Evolutionary conservation across 2,113 vertebrate species (phyloP).

Genomic region (Propithecus coquereli): DNA sequence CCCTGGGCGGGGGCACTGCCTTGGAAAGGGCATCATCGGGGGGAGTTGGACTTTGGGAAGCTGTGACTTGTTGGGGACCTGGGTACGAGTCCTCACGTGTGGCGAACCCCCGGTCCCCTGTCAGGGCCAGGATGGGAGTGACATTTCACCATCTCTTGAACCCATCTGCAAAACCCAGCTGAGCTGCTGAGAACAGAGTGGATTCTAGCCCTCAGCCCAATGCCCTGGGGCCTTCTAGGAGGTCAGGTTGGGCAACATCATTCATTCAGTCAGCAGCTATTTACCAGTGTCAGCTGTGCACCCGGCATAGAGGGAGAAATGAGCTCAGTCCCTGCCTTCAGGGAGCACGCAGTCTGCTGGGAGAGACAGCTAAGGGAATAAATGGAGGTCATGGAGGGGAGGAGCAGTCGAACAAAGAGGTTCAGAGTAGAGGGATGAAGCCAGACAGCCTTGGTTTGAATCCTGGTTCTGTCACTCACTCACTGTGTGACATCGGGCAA

Average conservation of each 20-base stretch:
- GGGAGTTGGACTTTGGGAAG: background rate
- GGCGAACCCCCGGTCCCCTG: background rate
- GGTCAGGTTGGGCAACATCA: background rate
- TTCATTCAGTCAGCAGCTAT: background rate
- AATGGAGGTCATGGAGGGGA: background rate
- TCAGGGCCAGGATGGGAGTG: background rate
- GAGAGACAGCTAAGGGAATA: background rate
- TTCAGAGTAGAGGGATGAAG: background rate
- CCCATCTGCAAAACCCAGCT: background rate
- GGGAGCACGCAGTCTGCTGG: background rate
- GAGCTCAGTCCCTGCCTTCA: background rate
- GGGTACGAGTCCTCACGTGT: background rate
- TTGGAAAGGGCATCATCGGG: fast-evolving
- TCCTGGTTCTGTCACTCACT: background rate
- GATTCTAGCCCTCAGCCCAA: fast-evolving
- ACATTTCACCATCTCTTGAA: background rate
- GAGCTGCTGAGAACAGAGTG: background rate
- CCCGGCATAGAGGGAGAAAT: background rate
- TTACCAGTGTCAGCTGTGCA: too few species aligned
- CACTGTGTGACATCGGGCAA: background rate
- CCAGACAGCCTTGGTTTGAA: background rate
- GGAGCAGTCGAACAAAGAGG: too few species aligned
- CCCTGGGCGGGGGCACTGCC: fast-evolving
- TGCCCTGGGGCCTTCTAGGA: background rate
- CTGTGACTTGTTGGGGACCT: background rate